Conservation (phyloP, 2,888 invertebrate genomes). For the Autographa gamma region DNA sequence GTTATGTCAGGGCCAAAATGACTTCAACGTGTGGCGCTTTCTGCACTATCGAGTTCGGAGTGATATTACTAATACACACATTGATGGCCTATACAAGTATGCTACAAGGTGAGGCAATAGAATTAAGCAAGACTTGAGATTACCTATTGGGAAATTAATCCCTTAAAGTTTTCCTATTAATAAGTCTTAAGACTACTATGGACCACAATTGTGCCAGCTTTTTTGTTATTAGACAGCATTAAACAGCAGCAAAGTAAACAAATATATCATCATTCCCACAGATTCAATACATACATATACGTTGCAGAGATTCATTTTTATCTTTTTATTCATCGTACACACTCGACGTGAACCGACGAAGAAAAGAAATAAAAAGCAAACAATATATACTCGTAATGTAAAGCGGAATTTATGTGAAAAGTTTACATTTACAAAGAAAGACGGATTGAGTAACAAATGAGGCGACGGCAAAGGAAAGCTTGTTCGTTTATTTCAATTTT, state of each 20-base stretch:
- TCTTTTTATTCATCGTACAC: not conserved
- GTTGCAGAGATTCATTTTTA: not conserved
- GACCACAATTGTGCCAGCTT: too few species aligned
- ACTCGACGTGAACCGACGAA: conserved; percentile 7
- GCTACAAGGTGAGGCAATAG: too few species aligned
- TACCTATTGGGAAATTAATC: too few species aligned
- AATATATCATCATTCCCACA: not conserved
- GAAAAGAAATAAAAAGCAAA: conserved; percentile 35
- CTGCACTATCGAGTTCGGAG: not conserved
- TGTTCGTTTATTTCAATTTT: conserved; percentile 58
- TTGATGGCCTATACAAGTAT: not conserved
- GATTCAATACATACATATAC: not conserved
- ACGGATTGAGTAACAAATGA: conserved; percentile 51
- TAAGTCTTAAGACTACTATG: too few species aligned
- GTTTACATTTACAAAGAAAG: conserved; percentile 49
- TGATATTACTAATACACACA: not conserved
- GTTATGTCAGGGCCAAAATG: conserved; percentile 5
- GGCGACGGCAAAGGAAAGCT: conserved; percentile 36
- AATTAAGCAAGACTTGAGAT: too few species aligned
- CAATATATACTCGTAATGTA: conserved; percentile 43
- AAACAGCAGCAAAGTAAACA: too few species aligned
- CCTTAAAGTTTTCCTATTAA: too few species aligned
- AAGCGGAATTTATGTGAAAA: conserved; percentile 53
- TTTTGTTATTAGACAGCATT: too few species aligned
- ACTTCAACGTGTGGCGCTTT: not conserved